phyloP scores from a whole-genome alignment of 2,113 vertebrate species.

The Dolichotis patagonum region DNA sequence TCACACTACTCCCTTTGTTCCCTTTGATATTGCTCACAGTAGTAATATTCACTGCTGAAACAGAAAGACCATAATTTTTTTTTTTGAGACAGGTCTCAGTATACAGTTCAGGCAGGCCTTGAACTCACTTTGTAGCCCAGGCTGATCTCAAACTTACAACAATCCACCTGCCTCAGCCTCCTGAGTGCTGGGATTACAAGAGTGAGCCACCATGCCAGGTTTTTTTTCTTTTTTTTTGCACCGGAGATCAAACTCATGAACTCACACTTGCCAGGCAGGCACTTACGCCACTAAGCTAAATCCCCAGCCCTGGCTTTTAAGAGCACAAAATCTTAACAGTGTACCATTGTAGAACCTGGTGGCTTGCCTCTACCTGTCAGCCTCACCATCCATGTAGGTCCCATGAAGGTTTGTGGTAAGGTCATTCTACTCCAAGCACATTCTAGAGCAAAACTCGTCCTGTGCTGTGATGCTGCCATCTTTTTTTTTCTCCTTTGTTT shows the following conservation, averaged over 20 bases:
- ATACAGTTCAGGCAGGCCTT: too few species aligned
- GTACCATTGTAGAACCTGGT: background rate
- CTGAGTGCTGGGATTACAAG: too few species aligned
- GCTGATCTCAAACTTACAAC: too few species aligned
- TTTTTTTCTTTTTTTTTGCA: too few species aligned
- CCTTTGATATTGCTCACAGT: background rate
- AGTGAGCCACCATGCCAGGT: too few species aligned
- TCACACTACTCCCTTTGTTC: background rate
- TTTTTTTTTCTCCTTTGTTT: too few species aligned
- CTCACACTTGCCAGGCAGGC: too few species aligned
- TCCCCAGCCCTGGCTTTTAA: background rate
- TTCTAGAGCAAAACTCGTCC: background rate
- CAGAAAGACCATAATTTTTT: background rate
- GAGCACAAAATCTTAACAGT: background rate
- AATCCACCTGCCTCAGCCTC: too few species aligned
- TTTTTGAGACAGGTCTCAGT: too few species aligned
- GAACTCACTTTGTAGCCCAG: too few species aligned
- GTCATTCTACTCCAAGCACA: background rate
- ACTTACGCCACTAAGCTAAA: too few species aligned
- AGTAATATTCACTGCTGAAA: background rate
- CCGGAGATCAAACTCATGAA: too few species aligned
- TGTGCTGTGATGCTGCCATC: fast-evolving
- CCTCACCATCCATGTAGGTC: background rate
- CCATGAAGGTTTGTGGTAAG: fast-evolving
- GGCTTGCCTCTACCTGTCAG: background rate